These are phyloP conservation scores for Leucoraja ocellata DNA, from an alignment of 2,797 vertebrate species.

Conservation along the genomic window DNA sequence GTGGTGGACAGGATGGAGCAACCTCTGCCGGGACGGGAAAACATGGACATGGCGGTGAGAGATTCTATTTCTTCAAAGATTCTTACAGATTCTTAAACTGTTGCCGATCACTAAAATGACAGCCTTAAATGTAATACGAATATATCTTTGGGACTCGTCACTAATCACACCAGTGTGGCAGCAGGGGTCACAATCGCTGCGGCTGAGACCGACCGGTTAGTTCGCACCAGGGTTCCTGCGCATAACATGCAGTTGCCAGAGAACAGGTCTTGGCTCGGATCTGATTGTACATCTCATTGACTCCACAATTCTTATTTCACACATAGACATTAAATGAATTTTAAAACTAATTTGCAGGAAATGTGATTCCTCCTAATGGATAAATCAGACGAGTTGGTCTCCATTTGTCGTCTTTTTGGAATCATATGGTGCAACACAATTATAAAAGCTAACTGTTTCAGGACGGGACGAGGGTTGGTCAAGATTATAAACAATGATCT, in stretches of 20 bases:
- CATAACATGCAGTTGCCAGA: background rate
- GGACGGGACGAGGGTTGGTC: no score
- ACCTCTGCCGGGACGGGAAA: slow-evolving; percentile 46
- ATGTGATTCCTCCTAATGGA: no score
- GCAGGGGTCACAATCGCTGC: background rate
- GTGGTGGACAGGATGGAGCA: slow-evolving; percentile 52
- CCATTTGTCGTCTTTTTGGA: no score
- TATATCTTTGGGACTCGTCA: background rate
- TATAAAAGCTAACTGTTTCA: no score
- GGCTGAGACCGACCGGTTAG: background rate
- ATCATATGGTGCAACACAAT: no score
- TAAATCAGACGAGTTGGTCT: no score
- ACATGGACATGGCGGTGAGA: slow-evolving; percentile 43
- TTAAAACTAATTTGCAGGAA: no score
- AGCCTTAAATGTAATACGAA: background rate
- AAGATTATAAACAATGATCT: no score
- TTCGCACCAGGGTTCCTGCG: background rate
- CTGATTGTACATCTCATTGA: background rate
- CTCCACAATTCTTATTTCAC: background rate
- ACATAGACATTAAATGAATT: background rate
- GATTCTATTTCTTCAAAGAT: background rate
- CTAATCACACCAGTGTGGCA: background rate
- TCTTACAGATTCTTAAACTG: background rate
- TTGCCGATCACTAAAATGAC: background rate
- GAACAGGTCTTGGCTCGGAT: background rate